A percentile compares a stretch with the other conserved stretches of the same genome.
Conservation (phyloP, 2,797 vertebrate genomes). For the Bovichtus diacanthus region DNA sequence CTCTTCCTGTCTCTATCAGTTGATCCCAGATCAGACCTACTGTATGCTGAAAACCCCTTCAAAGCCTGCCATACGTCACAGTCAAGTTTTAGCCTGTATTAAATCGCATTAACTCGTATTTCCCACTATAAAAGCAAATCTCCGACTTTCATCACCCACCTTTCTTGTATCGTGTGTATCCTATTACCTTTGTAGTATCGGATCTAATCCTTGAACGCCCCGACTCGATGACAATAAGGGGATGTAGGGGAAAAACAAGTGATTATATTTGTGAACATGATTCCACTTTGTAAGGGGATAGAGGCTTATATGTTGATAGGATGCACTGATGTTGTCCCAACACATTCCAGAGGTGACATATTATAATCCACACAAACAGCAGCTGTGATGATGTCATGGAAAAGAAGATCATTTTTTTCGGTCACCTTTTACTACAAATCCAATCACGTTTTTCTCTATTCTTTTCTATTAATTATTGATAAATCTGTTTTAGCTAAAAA, state of each 20-base stretch:
- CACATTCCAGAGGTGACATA: conserved; percentile 30
- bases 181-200: conserved; percentile 38
- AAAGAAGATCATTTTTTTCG: not conserved
- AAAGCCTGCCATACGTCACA: conserved; percentile 21
- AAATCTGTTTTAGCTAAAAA: conserved; percentile 16
- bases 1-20: conserved; percentile 23
- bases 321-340: conserved; percentile 46
- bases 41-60: conserved; percentile 25
- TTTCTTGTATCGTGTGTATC: conserved; percentile 29
- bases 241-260: not conserved
- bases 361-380: conserved; percentile 12
- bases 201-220: conserved; percentile 37
- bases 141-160: conserved; percentile 11
- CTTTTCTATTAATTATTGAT: not conserved
- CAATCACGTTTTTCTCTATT: not conserved
- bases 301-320: conserved; percentile 45
- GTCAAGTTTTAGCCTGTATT: conserved; percentile 33
- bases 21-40: conserved; percentile 55
- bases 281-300: conserved; percentile 39
- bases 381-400: conserved; percentile 8
- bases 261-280: conserved; percentile 39
- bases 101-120: conserved; percentile 49
- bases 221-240: conserved; percentile 2
- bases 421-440: conserved; percentile 10
- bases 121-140: conserved; percentile 32